Evolutionary conservation across 2,888 invertebrate genomes (phyloP).

Genomic region (Ptycholaimellus sp.): DNA sequence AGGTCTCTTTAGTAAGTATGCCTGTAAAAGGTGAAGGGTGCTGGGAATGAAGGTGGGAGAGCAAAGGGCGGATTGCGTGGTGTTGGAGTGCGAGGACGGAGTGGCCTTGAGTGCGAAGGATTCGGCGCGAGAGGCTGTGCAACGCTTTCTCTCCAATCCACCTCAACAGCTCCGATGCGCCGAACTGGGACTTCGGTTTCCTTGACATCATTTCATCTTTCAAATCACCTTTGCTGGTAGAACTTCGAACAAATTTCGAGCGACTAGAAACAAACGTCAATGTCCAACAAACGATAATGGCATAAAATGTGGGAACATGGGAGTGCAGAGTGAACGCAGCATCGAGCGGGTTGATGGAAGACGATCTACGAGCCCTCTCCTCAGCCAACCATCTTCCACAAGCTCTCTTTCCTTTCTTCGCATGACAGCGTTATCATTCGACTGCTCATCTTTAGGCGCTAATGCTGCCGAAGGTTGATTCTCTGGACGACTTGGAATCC

Average conservation of each 20-base stretch:
- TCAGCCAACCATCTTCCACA: too few relatives aligned
- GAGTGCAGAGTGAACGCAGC: conserved; percentile 36
- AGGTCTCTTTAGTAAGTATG: conserved; percentile 35
- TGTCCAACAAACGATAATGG: not conserved
- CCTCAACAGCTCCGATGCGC: too few relatives aligned
- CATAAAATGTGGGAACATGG: conserved; percentile 7
- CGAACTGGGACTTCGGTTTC: too few relatives aligned
- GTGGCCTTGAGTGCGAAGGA: conserved; percentile 38
- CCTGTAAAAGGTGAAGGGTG: too few relatives aligned
- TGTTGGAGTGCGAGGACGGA: conserved; percentile 46
- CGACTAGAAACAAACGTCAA: conserved; percentile 9
- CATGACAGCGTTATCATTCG: too few relatives aligned
- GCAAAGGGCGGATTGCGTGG: conserved; percentile 42
- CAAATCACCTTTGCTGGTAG: conserved; percentile 26
- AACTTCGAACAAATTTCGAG: conserved; percentile 32
- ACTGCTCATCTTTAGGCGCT: conserved; percentile 17
- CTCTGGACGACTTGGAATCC: conserved; percentile 14
- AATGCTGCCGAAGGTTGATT: conserved; percentile 22
- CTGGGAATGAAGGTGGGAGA: too few relatives aligned
- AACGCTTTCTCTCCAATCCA: conserved; percentile 28
- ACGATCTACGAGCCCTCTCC: too few relatives aligned
- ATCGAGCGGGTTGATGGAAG: conserved; percentile 36
- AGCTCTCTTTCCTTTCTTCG: too few relatives aligned
- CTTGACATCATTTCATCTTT: too few relatives aligned
- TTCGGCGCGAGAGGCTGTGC: conserved; percentile 33